Conservation (phyloP, 2,797 vertebrate species). For the Argentina silus region DNA sequence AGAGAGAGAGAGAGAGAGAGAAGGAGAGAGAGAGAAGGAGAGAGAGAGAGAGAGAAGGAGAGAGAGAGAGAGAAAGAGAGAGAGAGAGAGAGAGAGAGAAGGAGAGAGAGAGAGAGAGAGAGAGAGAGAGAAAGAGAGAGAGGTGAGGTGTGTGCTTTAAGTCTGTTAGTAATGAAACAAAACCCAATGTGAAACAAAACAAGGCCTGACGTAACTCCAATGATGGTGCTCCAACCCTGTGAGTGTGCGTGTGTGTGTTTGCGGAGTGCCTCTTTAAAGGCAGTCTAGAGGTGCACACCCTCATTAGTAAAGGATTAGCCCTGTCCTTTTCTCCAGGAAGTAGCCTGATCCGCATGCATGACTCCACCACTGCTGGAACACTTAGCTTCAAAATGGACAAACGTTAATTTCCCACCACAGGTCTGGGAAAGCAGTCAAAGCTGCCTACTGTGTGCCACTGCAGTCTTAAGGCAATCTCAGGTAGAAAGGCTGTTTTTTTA, state of each 20-base stretch:
- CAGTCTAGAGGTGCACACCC: conserved; percentile 41
- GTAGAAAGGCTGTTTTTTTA: background rate
- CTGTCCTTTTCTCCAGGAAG: conserved; percentile 44
- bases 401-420: background rate
- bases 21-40: background rate
- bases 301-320: conserved; percentile 53
- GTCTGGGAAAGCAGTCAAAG: background rate
- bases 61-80: background rate
- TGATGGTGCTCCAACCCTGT: background rate
- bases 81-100: background rate
- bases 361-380: conserved; percentile 23
- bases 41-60: background rate
- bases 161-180: background rate
- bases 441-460: background rate
- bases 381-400: conserved; percentile 18
- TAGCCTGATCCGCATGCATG: conserved; percentile 39
- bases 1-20: too few species aligned
- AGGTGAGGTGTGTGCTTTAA: background rate
- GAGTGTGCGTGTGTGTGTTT: conserved; percentile 21
- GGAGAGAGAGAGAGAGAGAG: background rate
- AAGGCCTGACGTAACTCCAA: background rate
- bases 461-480: background rate
- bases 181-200: background rate
- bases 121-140: background rate
- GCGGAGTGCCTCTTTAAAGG: conserved; percentile 25